Conservation (phyloP, 2,113 vertebrate species). For the Toxotes chatareus region DNA sequence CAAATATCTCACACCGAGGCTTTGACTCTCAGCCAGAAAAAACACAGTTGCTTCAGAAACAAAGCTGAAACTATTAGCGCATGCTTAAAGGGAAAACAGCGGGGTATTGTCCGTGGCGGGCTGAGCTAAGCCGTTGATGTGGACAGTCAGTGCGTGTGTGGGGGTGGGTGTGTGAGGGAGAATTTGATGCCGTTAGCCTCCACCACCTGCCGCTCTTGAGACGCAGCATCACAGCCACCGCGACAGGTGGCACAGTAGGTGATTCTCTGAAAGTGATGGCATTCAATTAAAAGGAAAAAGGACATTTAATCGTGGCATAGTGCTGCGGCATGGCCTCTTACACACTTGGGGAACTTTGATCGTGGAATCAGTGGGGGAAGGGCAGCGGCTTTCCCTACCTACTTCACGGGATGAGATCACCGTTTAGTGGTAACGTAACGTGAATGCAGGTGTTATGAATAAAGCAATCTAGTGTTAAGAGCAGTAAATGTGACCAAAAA, state of each 20-base stretch:
- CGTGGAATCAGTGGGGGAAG: constrained; percentile 44
- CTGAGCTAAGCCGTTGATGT: constrained; percentile 54
- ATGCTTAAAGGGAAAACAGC: constrained; percentile 46
- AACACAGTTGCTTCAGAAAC: constrained; percentile 61
- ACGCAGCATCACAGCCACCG: constrained; percentile 42
- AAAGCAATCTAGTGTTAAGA: constrained; percentile 3
- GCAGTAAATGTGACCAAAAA: neutral
- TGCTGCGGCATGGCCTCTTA: constrained; percentile 40
- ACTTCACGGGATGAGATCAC: constrained; percentile 67
- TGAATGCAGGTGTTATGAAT: constrained; percentile 30
- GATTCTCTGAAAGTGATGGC: constrained; percentile 70
- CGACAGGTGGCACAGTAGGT: constrained; percentile 55
- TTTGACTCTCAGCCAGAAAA: constrained; percentile 65
- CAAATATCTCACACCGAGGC: constrained; percentile 56
- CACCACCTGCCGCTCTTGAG: constrained; percentile 44
- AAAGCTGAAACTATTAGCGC: constrained; percentile 71
- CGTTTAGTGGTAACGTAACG: constrained; percentile 28
- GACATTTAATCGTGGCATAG: constrained; percentile 62
- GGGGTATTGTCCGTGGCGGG: constrained; percentile 54
- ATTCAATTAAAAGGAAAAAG: constrained; percentile 72
- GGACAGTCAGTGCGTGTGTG: constrained; percentile 31
- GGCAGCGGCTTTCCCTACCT: constrained; percentile 45
- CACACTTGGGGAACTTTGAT: constrained; percentile 55
- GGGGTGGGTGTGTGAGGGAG: constrained; percentile 6
- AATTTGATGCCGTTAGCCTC: constrained; percentile 23